Conservation (phyloP, 1,140 invertebrate species). For the Leptestheria dahalacensis region DNA sequence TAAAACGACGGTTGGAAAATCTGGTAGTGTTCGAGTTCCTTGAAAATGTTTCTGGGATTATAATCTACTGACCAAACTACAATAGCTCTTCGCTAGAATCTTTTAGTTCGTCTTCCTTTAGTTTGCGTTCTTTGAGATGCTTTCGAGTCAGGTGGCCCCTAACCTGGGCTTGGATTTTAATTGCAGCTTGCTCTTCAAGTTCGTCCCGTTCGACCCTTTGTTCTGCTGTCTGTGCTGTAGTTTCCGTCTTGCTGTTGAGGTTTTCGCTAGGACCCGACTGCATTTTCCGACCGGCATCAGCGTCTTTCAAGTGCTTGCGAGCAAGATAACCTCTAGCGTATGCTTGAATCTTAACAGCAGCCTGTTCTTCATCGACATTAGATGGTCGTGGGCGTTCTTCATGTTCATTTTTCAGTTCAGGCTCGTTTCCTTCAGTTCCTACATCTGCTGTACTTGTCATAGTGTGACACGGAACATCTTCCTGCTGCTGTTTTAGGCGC, state of each 20-base stretch:
- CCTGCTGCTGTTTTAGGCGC: neutral
- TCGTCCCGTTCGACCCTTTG: neutral
- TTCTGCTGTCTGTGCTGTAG: neutral
- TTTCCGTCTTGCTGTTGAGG: neutral
- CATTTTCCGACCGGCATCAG: too few species aligned
- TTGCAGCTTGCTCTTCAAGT: neutral
- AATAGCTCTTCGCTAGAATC: too few species aligned
- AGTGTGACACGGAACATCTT: neutral
- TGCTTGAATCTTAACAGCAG: neutral
- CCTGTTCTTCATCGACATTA: too few species aligned
- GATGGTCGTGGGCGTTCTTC: too few species aligned
- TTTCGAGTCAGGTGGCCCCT: neutral
- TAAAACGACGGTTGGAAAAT: too few species aligned
- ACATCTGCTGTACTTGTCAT: neutral
- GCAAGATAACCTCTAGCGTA: neutral
- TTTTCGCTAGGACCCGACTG: too few species aligned
- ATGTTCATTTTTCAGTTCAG: too few species aligned
- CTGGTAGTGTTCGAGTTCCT: too few species aligned
- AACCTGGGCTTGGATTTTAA: neutral
- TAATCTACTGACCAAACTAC: too few species aligned
- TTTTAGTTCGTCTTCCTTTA: too few species aligned
- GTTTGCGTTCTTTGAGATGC: neutral
- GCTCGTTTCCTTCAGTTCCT: too few species aligned
- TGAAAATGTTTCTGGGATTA: too few species aligned
- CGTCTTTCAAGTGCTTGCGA: neutral